phyloP scores from a whole-genome alignment of 1,140 invertebrate genomes.

The Papilio xuthus region DNA sequence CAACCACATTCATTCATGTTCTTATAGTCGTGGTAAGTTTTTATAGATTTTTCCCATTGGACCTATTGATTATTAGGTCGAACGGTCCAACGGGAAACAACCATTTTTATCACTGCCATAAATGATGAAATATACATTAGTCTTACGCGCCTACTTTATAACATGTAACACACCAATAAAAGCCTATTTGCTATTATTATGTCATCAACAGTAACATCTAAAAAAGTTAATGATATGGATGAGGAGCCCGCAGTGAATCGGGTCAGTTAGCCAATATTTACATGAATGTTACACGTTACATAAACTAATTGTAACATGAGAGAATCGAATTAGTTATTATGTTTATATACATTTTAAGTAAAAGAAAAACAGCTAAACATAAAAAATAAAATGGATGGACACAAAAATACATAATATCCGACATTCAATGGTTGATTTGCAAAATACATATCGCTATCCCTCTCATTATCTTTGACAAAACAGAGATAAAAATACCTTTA shows the following conservation, averaged over 20 bases:
- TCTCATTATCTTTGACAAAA: too few relatives aligned
- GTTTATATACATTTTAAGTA: too few relatives aligned
- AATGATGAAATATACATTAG: background rate
- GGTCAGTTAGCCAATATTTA: conserved; percentile 28
- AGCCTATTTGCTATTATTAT: background rate
- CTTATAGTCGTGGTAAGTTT: too few relatives aligned
- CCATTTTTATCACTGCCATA: background rate
- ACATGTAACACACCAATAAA: background rate
- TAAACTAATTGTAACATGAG: conserved; percentile 26
- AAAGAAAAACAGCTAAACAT: too few relatives aligned
- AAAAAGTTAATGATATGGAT: conserved; percentile 20
- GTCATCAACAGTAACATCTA: background rate
- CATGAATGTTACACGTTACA: background rate
- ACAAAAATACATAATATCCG: too few relatives aligned
- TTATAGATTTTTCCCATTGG: too few relatives aligned
- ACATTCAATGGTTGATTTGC: too few relatives aligned
- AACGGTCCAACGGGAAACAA: background rate
- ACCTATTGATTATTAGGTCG: too few relatives aligned
- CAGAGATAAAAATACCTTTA: too few relatives aligned
- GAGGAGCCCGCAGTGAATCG: background rate
- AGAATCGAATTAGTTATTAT: background rate
- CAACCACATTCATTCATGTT: too few relatives aligned
- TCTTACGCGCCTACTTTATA: background rate
- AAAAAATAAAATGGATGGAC: too few relatives aligned
- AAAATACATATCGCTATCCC: too few relatives aligned